Evolutionary conservation across 1,140 invertebrate genomes (phyloP).

Genomic region (Bemisia tabaci): DNA sequence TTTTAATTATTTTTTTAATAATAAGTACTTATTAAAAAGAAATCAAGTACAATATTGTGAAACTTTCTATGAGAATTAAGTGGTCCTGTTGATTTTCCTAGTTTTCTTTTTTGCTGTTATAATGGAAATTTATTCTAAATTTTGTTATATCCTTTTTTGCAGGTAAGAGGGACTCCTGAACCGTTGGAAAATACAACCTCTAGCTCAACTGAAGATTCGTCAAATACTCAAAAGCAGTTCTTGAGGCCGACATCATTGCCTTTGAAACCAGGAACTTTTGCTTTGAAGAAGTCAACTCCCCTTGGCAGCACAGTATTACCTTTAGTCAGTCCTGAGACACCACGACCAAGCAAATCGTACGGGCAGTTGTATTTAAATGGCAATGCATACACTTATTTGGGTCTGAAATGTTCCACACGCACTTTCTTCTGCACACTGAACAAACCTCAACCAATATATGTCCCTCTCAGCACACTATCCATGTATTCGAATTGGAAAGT

Average conservation of each 20-base stretch:
- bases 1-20: too few species aligned
- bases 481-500: conserved; percentile 97
- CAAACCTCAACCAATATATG: conserved; percentile 88
- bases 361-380: conserved; percentile 76
- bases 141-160: too few species aligned
- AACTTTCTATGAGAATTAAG: too few species aligned
- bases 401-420: conserved; percentile 77
- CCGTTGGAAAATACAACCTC: neutral
- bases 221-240: conserved; percentile 32
- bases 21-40: too few species aligned
- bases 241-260: conserved; percentile 62
- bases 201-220: neutral
- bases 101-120: too few species aligned
- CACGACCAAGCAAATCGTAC: conserved; percentile 72
- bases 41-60: too few species aligned
- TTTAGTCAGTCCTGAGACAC: conserved; percentile 77
- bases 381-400: conserved; percentile 83
- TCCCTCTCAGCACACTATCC: conserved; percentile 57
- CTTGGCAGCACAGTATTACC: conserved; percentile 61
- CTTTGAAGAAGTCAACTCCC: conserved; percentile 52
- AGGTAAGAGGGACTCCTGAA: neutral
- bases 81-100: too few species aligned
- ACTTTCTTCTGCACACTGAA: conserved; percentile 86
- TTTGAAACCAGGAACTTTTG: conserved; percentile 64
- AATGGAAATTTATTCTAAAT: too few species aligned